phyloP scores from a whole-genome alignment of 1,140 invertebrate genomes.

The Heliconius eleuchia region DNA sequence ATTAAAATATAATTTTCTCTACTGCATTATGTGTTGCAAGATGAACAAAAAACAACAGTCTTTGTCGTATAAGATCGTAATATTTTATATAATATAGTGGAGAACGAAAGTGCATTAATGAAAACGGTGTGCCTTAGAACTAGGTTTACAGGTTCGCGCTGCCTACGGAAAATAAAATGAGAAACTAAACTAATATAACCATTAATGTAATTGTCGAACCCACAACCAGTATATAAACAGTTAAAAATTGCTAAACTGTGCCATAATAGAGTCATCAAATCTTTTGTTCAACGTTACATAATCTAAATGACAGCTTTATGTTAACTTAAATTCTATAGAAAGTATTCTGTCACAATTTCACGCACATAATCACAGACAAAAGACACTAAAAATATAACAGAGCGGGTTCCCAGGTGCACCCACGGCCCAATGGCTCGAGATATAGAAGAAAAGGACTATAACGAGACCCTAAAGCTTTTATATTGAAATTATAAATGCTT shows the following conservation, averaged over 20 bases:
- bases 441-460: conserved; percentile 1
- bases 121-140: too few species aligned
- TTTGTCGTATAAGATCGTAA: too few species aligned
- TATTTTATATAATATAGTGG: too few species aligned
- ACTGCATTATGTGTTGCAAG: too few species aligned
- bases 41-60: too few species aligned
- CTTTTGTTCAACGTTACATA: background rate
- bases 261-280: background rate
- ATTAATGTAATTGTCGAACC: background rate
- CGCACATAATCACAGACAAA: conserved; percentile 2
- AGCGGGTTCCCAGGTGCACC: background rate
- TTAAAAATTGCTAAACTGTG: background rate
- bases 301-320: background rate
- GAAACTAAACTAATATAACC: background rate
- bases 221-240: background rate
- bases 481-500: background rate
- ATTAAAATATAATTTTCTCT: too few species aligned
- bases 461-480: background rate
- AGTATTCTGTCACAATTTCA: background rate
- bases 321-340: conserved; percentile 3
- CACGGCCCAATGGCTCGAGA: background rate
- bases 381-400: conserved; percentile 5
- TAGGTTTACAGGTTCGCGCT: too few species aligned
- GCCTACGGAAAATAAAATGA: too few species aligned
- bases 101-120: too few species aligned